phyloP scores from a whole-genome alignment of 1,140 invertebrate species.

The Idris sp. region DNA sequence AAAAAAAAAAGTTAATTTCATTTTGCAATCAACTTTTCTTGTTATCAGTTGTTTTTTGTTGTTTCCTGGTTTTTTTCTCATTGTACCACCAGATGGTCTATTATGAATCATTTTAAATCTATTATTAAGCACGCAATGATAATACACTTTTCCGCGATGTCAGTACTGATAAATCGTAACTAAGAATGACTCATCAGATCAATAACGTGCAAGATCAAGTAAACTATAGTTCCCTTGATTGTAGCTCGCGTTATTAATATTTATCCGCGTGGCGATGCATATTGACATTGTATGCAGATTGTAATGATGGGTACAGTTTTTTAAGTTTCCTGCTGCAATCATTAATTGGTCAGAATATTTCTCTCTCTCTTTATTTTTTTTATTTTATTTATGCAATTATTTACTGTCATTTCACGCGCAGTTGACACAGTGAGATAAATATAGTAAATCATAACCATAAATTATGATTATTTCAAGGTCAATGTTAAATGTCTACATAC shows the following conservation, averaged over 20 bases:
- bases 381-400: neutral
- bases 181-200: slow-evolving; percentile 41
- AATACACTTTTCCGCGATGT: slow-evolving; percentile 26
- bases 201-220: slow-evolving; percentile 40
- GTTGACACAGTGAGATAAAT: slow-evolving; percentile 17
- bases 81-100: slow-evolving; percentile 11
- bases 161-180: slow-evolving; percentile 31
- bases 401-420: neutral
- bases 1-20: no score
- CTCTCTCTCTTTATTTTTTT: no score
- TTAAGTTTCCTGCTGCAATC: no score
- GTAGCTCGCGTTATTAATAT: slow-evolving; percentile 28
- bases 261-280: no score
- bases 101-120: slow-evolving; percentile 27
- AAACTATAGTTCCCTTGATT: slow-evolving; percentile 40
- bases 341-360: no score
- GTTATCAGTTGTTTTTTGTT: no score
- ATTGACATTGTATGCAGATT: slow-evolving; percentile 39
- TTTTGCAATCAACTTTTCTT: no score
- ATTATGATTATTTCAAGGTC: slow-evolving; percentile 28
- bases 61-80: neutral
- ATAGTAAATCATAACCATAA: slow-evolving; percentile 23
- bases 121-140: slow-evolving; percentile 21
- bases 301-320: no score
- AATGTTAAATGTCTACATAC: neutral